Conservation (phyloP, 2,113 vertebrate species). For the Hemicordylus capensis region DNA sequence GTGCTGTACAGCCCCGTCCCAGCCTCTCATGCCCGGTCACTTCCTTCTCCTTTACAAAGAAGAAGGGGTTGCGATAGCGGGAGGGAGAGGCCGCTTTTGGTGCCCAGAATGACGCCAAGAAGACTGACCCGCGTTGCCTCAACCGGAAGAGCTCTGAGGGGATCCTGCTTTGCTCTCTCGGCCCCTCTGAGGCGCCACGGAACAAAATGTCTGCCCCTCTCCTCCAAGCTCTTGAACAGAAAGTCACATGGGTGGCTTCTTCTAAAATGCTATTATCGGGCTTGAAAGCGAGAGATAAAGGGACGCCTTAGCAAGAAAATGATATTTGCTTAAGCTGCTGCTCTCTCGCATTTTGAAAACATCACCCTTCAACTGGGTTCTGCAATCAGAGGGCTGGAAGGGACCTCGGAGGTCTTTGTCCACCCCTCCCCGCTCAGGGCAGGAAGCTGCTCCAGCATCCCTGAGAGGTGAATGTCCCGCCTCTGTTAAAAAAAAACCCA, state of each 20-base stretch:
- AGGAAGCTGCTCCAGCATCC: too few relatives aligned
- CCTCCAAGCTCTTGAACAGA: constrained; percentile 44
- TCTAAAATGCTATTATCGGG: constrained; percentile 63
- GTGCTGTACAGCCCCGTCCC: too few relatives aligned
- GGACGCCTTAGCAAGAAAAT: constrained; percentile 53
- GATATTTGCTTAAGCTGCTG: constrained; percentile 62
- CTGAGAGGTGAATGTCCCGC: too few relatives aligned
- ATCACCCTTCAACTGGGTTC: constrained; percentile 62
- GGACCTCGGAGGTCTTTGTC: too few relatives aligned
- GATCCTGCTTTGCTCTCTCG: not conserved
- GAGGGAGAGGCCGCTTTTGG: not conserved
- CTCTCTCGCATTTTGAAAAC: constrained; percentile 31
- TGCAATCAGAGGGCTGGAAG: too few relatives aligned
- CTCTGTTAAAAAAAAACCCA: too few relatives aligned
- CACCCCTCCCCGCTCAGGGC: too few relatives aligned
- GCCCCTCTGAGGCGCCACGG: not conserved
- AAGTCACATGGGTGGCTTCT: constrained; percentile 54
- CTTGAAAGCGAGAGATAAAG: constrained; percentile 68
- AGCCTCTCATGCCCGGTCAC: not conserved
- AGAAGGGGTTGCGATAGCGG: not conserved
- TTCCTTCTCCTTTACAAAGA: not conserved
- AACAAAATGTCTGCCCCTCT: constrained; percentile 42
- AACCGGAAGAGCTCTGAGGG: not conserved
- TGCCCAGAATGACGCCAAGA: not conserved
- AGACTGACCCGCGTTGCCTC: too few relatives aligned